A percentile compares a stretch with the other conserved stretches of the same genome.
These are phyloP conservation scores for Heteractis magnifica DNA, from an alignment of 92 coral and sea anemone genomes.

Conservation along the genomic window DNA sequence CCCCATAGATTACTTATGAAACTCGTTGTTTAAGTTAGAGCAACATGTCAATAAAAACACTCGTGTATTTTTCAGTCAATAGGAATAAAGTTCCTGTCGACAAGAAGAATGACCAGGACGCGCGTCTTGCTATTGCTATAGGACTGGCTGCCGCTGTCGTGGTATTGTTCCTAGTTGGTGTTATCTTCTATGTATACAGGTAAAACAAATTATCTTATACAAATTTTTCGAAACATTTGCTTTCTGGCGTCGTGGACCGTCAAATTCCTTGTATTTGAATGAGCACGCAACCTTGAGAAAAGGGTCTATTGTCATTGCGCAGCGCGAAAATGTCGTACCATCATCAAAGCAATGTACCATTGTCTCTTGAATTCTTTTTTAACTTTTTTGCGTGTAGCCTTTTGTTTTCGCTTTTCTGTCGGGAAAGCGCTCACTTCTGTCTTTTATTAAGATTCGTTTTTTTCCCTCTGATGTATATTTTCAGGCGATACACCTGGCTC, in stretches of 20 bases:
- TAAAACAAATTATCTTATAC: neutral
- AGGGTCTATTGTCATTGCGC: too few species aligned
- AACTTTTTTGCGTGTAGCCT: too few species aligned
- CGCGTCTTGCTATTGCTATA: constrained; percentile 36
- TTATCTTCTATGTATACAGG: constrained; percentile 40
- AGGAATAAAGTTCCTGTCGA: neutral
- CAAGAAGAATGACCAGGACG: constrained; percentile 2
- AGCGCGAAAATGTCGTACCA: too few species aligned
- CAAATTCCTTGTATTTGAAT: too few species aligned
- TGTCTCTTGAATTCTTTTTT: too few species aligned
- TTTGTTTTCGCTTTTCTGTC: too few species aligned
- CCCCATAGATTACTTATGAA: too few species aligned
- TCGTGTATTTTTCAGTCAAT: neutral
- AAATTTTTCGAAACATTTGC: neutral
- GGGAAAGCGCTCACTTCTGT: too few species aligned
- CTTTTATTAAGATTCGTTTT: too few species aligned
- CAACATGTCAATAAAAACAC: neutral
- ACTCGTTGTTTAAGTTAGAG: neutral
- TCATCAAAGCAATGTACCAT: too few species aligned
- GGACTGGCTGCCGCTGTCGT: constrained; percentile 36
- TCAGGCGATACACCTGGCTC: constrained; percentile 34
- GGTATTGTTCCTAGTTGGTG: constrained; percentile 14
- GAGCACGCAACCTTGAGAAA: too few species aligned
- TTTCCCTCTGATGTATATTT: neutral
- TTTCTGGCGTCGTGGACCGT: too few species aligned